Evolutionary conservation across 2,888 invertebrate genomes (phyloP), one percentile per base, ranked within the genome.

Genomic region (Ectemnius lituratus): DNA sequence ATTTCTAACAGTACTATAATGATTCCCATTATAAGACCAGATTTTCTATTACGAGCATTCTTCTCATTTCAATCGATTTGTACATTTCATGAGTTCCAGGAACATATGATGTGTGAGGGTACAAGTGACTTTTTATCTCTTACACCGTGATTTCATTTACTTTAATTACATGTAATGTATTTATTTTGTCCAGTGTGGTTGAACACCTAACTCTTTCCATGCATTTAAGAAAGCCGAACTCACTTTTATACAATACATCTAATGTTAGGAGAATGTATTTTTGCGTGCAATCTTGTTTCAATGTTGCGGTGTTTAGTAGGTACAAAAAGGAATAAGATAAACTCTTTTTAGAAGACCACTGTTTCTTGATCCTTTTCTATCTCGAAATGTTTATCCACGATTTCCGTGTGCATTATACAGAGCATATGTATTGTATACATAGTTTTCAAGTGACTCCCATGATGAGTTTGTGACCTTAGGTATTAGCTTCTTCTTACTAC

Each of bases 241-340:
- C 83, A 81, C 78, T 86, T 85, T 84, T 83, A 83, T 85, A 83
- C 76, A 73, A 78, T 82, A 75, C 77, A 84, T 83, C 76, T 77
- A 82, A 84, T 76, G 57, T 75, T 80, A 84, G 75, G 73, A 63
- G 67, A 80, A 70, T 81, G 76, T 85, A 82, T 79, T 81, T 85
- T 85, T 79, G 76, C 78, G 85, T 82, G 86, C 86, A 83, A 86
- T 82, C 78, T 87, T 86, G 85, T 87, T 87, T 86, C 87, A 87
- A 87, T 86, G 86, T 87, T 86, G 78, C 83, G 84, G 77, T 83
- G 59, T 69, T 74, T 46, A 69, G 28, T 66, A 52, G 62, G 68
- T 64, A 56, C 49, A 52, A 63, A 71, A 70, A 61, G 72, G 66
- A 63, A 14, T 57, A 63, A 59, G n/a, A 64, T 58, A 62, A 70